Percentiles rank a stretch among this genome's conserved stretches.
Evolutionary conservation across 2,797 vertebrate species (phyloP).

Genomic region (Gymnopithys bicolor): DNA sequence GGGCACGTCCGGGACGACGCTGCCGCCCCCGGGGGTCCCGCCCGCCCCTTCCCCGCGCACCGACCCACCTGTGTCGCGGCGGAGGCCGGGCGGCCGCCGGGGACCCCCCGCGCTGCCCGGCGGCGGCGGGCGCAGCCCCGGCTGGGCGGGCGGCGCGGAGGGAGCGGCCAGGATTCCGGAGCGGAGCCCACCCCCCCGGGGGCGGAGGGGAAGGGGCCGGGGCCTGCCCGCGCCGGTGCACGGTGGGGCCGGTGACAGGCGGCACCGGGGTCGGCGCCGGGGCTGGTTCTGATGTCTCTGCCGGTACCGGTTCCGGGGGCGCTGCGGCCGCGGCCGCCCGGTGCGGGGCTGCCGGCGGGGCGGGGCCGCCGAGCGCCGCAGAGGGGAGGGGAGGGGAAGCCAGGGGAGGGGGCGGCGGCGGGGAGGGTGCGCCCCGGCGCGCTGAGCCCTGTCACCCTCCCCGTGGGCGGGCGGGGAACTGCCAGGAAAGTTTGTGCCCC

Average conservation of each 20-base stretch:
- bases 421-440: neutral
- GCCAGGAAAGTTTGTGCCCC: conserved; percentile 3
- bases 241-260: neutral
- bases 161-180: conserved; percentile 39
- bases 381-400: neutral
- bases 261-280: neutral
- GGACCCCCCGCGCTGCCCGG: neutral
- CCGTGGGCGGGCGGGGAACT: neutral
- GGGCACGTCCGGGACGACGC: neutral
- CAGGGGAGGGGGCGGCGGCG: neutral
- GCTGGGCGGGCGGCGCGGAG: neutral
- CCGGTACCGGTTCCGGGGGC: neutral
- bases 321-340: neutral
- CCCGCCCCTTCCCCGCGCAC: neutral
- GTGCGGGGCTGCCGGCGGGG: conserved; percentile 12
- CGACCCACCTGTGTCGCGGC: neutral
- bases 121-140: conserved; percentile 5
- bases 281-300: too few species aligned
- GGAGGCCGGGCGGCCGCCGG: neutral
- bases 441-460: neutral
- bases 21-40: neutral
- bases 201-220: neutral
- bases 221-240: neutral
- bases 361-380: neutral
- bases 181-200: neutral